phyloP scores from a whole-genome alignment of 2,888 invertebrate species.

The Dasypogon diadema region DNA sequence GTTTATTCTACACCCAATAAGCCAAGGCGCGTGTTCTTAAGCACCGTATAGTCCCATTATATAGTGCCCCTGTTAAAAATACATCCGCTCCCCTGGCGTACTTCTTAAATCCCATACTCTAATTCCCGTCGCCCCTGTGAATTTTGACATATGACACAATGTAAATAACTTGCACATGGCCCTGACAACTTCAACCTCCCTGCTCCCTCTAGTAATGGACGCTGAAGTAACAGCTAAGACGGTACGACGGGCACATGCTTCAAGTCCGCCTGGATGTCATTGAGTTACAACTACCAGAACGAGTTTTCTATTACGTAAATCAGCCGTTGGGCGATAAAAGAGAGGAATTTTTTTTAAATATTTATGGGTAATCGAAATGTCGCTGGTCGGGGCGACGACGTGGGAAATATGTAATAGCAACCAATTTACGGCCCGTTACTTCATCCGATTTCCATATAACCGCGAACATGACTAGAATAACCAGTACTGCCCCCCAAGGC shows the following conservation, averaged over 20 bases:
- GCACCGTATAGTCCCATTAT: too few species aligned
- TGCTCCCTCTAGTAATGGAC: not conserved
- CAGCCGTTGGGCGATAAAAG: constrained; percentile 2
- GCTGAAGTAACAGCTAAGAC: not conserved
- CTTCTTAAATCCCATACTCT: not conserved
- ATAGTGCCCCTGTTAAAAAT: not conserved
- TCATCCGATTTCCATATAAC: not conserved
- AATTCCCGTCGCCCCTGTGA: not conserved
- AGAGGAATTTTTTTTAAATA: constrained; percentile 1
- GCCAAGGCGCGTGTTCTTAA: constrained; percentile 26
- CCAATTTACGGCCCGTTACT: not conserved
- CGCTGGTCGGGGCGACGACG: not conserved
- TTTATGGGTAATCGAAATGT: constrained; percentile 13
- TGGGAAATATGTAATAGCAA: constrained; percentile 17
- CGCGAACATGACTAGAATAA: too few species aligned
- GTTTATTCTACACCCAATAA: not conserved
- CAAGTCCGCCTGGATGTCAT: constrained; percentile 12
- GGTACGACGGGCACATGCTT: constrained; percentile 7
- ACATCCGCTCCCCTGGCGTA: not conserved
- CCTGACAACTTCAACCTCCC: constrained; percentile 25
- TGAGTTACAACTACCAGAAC: constrained; percentile 34
- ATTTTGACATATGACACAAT: constrained; percentile 26
- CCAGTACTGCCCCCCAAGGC: too few species aligned
- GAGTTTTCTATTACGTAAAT: constrained; percentile 40
- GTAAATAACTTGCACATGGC: constrained; percentile 40